These are phyloP conservation scores for Podargus strigoides DNA, from an alignment of 2,797 vertebrate species.

Conservation along the genomic window DNA sequence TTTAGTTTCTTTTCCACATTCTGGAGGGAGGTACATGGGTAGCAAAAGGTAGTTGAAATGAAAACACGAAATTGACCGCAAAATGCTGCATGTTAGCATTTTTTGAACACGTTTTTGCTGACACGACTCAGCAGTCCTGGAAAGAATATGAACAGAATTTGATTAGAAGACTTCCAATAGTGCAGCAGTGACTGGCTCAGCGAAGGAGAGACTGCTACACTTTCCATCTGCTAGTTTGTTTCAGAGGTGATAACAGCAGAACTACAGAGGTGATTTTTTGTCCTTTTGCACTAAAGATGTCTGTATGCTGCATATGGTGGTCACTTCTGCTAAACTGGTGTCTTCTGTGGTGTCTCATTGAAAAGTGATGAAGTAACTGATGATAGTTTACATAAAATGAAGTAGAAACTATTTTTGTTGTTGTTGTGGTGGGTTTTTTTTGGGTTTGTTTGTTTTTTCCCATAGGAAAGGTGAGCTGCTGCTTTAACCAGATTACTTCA, in stretches of 20 bases:
- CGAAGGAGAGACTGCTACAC: background rate
- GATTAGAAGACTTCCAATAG: slow-evolving; percentile 50
- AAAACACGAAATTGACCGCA: slow-evolving; percentile 47
- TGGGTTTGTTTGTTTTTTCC: too few relatives aligned
- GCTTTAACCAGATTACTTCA: background rate
- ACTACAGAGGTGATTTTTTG: background rate
- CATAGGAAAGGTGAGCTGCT: background rate
- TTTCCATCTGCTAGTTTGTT: background rate
- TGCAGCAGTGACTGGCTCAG: background rate
- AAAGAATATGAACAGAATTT: slow-evolving; percentile 58
- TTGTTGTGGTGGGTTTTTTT: background rate
- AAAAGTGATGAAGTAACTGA: background rate
- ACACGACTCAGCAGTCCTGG: slow-evolving; percentile 8
- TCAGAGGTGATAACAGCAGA: background rate
- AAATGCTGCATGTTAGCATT: slow-evolving; percentile 45
- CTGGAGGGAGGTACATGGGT: slow-evolving; percentile 10
- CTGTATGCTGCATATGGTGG: background rate
- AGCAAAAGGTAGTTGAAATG: slow-evolving; percentile 49
- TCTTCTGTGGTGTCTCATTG: background rate
- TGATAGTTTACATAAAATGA: background rate
- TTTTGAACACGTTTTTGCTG: slow-evolving; percentile 65
- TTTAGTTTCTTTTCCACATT: background rate
- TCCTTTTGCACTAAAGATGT: background rate
- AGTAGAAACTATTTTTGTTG: background rate
- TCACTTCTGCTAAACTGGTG: background rate